Percentiles rank a stretch among this genome's conserved stretches.
Conservation (phyloP, 2,113 vertebrate genomes). For the Raja brachyura region DNA sequence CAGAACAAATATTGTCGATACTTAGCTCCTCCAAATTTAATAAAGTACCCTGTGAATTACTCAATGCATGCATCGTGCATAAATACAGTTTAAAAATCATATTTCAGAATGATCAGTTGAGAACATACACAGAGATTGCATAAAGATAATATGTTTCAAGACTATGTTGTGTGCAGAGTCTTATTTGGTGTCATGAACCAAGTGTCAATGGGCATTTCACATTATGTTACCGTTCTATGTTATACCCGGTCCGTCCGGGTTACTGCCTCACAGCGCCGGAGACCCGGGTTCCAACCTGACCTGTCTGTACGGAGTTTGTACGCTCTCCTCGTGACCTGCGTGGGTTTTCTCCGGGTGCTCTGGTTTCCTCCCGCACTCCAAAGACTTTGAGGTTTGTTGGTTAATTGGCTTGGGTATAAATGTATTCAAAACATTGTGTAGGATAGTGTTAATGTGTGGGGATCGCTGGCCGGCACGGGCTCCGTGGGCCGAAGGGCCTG, state of each 20-base stretch:
- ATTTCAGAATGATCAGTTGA: constrained; percentile 2
- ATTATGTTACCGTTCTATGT: background rate
- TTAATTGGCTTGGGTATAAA: too few relatives aligned
- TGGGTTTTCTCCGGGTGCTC: too few relatives aligned
- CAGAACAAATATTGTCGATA: background rate
- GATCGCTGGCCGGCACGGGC: too few relatives aligned
- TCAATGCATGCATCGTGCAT: background rate
- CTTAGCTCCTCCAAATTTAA: background rate
- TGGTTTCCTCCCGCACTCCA: too few relatives aligned
- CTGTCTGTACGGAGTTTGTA: too few relatives aligned
- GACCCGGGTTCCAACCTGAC: too few relatives aligned
- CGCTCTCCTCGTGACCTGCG: too few relatives aligned
- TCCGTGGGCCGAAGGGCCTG: too few relatives aligned
- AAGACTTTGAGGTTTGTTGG: too few relatives aligned
- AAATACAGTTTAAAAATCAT: background rate
- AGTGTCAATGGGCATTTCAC: background rate
- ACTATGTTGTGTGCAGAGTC: background rate
- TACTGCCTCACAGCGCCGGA: too few relatives aligned
- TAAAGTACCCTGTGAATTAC: background rate
- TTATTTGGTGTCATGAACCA: background rate
- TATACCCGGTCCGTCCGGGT: background rate
- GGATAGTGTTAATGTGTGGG: too few relatives aligned
- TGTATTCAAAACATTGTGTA: too few relatives aligned
- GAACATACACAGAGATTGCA: background rate
- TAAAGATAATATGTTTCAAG: background rate